Percentiles rank a stretch among this genome's conserved stretches.
Evolutionary conservation across 30 jellyfish, hydroid and myxozoan species (phyloP).

Genomic region (Turritopsis dohrnii): DNA sequence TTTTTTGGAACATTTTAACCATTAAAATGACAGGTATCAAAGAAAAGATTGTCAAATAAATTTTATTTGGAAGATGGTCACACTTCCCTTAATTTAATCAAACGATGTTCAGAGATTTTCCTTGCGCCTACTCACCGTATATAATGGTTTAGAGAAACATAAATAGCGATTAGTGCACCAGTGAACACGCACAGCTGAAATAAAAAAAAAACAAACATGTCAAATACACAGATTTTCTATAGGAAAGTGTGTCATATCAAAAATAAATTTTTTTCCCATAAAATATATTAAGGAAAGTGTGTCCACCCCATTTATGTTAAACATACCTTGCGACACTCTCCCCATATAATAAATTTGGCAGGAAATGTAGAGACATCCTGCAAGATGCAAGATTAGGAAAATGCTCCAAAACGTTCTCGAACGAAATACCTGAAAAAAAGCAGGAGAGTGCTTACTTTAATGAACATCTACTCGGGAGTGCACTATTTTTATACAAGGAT

Average conservation of each 20-base stretch:
- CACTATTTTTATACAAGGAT: too few relatives aligned
- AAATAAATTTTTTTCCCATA: neutral
- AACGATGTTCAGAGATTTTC: too few relatives aligned
- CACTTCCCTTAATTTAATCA: too few relatives aligned
- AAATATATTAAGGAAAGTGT: too few relatives aligned
- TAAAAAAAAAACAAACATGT: too few relatives aligned
- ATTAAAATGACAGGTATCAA: too few relatives aligned
- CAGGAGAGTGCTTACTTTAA: neutral
- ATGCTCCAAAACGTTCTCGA: slow-evolving; percentile 67
- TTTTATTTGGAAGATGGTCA: too few relatives aligned
- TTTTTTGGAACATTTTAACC: too few relatives aligned
- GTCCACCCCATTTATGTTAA: too few relatives aligned
- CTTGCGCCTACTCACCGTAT: slow-evolving; percentile 8
- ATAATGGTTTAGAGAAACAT: slow-evolving; percentile 22
- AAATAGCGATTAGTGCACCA: slow-evolving; percentile 15
- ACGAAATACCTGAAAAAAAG: slow-evolving; percentile 70
- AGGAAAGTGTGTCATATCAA: neutral
- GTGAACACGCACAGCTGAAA: slow-evolving; percentile 26
- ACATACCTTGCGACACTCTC: slow-evolving; percentile 73
- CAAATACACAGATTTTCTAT: too few relatives aligned
- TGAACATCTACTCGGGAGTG: neutral
- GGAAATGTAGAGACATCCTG: slow-evolving; percentile 63
- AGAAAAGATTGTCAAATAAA: too few relatives aligned
- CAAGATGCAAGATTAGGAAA: slow-evolving; percentile 54
- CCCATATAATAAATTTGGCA: slow-evolving; percentile 89